Percentiles rank a stretch among this genome's conserved stretches.
Conservation (phyloP, 2,797 vertebrate genomes). For the Pipistrellus pygmaeus region DNA sequence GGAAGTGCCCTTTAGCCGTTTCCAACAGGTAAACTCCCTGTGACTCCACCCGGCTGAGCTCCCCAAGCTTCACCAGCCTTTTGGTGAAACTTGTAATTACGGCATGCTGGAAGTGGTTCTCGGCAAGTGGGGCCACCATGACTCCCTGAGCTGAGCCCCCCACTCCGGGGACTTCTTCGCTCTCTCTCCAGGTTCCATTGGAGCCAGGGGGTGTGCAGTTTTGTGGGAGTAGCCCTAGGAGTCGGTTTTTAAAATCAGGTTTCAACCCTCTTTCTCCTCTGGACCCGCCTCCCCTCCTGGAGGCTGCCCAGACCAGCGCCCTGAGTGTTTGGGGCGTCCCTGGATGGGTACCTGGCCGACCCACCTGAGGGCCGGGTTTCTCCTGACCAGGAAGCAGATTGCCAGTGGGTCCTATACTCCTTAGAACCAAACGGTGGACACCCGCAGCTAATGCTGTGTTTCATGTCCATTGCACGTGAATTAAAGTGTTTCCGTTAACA, state of each 20-base stretch:
- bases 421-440: background rate
- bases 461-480: background rate
- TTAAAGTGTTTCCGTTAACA: background rate
- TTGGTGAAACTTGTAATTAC: too few relatives aligned
- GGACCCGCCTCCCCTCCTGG: background rate
- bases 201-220: background rate
- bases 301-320: background rate
- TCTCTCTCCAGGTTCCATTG: background rate
- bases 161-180: background rate
- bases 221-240: background rate
- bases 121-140: too few relatives aligned
- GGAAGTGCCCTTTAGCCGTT: too few relatives aligned
- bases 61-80: too few relatives aligned
- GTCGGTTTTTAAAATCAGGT: background rate
- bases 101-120: too few relatives aligned
- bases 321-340: background rate
- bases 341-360: background rate
- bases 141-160: too few relatives aligned
- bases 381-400: background rate
- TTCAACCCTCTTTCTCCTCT: background rate
- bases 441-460: background rate
- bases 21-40: too few relatives aligned
- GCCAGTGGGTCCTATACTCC: background rate
- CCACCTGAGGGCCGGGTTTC: background rate
- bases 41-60: too few relatives aligned